phyloP scores from a whole-genome alignment of 2,888 invertebrate genomes.

The Allygus modestus region DNA sequence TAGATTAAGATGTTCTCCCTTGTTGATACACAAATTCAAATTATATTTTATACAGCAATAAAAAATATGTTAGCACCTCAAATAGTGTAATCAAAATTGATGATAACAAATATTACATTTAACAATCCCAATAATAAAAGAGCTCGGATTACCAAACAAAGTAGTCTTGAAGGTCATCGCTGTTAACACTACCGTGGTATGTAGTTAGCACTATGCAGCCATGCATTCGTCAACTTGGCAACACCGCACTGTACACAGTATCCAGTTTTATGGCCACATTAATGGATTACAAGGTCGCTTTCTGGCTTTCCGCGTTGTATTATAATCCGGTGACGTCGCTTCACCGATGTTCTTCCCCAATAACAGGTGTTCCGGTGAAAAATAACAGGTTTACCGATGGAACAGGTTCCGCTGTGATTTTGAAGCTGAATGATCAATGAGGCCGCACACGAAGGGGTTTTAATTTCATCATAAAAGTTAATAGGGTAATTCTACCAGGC shows the following conservation, averaged over 20 bases:
- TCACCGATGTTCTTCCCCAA: background rate
- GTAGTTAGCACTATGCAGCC: no score
- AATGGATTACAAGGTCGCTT: background rate
- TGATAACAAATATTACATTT: no score
- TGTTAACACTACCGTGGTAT: no score
- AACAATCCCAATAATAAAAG: no score
- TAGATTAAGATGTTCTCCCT: no score
- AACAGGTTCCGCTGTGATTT: conserved; percentile 3
- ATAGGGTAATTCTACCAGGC: background rate
- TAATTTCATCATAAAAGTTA: conserved; percentile 9
- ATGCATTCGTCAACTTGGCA: background rate
- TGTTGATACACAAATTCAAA: no score
- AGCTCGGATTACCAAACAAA: no score
- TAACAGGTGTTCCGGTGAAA: conserved; percentile 21
- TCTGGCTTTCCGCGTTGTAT: background rate
- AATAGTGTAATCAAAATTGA: no score
- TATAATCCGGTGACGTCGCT: background rate
- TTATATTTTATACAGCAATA: no score
- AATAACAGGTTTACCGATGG: background rate
- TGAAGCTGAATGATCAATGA: background rate
- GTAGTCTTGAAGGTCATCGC: no score
- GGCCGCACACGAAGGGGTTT: conserved; percentile 23
- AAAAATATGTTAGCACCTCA: no score
- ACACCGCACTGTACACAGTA: conserved; percentile 8
- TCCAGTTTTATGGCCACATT: conserved; percentile 2